Base-by-base conservation (phyloP, 2,888 invertebrate species). In the Phoenoteleia sp. region DNA sequence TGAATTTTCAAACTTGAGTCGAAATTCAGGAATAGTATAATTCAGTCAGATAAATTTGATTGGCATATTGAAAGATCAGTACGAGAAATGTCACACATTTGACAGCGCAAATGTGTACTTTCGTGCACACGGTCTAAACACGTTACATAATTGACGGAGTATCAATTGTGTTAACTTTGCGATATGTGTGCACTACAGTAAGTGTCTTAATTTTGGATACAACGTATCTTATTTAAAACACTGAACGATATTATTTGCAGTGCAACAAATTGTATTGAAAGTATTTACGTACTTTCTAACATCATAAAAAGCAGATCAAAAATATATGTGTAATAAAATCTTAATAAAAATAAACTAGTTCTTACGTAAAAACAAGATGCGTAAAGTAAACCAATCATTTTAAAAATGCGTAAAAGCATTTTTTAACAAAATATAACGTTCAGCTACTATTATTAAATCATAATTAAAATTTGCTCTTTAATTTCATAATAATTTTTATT, bases 291-390 rank as follows among this genome's bases (percentile, higher is more conserved):
- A 45, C 19, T 71, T 52, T 52, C 6, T 52, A 33, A 29, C 45
- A 29, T 54, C 39, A 69, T 54, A 54, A 54, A 69, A 69, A 69
- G 67, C 67, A 69, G 67, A 69, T 69, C 67, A 36, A 49, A 77
- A 77, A 67, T 47, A 56, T 66, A 25, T n/a, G n/a, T n/a, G n/a
- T n/a, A n/a, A 25, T 54, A 69, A 54, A 54, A 52, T 52, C 49
- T 36, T 36, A 17, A 54, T 54, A 54, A 54, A 69, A 69, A 69
- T 49, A 21, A 66, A 49, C 36, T 66, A 45, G 36, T 45, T 17
- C n/a, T n/a, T n/a, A n/a, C n/a, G n/a, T n/a, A n/a, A n/a, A n/a
- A n/a, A n/a, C n/a, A n/a, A n/a, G n/a, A n/a, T n/a, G n/a, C n/a
- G n/a, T n/a, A n/a, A n/a, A n/a, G n/a, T n/a, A n/a, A n/a, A n/a